Percentiles rank a stretch among this genome's conserved stretches.
phyloP scores from a whole-genome alignment of 1,140 invertebrate species.

The Lerema accius region DNA sequence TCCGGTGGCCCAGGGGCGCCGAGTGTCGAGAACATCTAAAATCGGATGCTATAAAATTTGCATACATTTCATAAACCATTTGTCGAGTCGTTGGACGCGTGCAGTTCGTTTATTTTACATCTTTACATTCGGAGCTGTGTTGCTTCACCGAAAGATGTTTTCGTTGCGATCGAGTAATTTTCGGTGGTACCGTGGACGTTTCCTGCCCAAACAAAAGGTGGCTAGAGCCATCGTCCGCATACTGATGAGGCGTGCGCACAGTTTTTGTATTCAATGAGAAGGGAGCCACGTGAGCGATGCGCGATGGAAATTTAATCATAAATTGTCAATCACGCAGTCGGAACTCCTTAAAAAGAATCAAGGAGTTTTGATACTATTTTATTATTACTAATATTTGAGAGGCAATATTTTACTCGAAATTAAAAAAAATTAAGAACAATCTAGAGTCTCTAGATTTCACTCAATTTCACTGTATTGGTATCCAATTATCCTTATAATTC shows the following conservation, averaged over 20 bases:
- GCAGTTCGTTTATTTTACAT: constrained; percentile 58
- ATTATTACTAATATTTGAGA: no score
- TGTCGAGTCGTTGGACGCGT: constrained; percentile 54
- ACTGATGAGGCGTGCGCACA: constrained; percentile 59
- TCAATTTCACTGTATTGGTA: no score
- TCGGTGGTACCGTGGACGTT: constrained; percentile 69
- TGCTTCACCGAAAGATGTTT: constrained; percentile 57
- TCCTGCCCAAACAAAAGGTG: constrained; percentile 79
- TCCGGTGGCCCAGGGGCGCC: constrained; percentile 52
- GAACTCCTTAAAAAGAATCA: constrained; percentile 65
- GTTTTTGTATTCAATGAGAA: constrained; percentile 62
- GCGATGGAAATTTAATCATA: constrained; percentile 68
- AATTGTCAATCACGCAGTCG: constrained; percentile 70
- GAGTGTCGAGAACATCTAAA: constrained; percentile 63
- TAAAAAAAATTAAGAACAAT: no score
- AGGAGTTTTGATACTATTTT: constrained; percentile 31
- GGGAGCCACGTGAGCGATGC: constrained; percentile 54
- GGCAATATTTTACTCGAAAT: no score
- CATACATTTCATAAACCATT: constrained; percentile 74
- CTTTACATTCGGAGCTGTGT: constrained; percentile 54
- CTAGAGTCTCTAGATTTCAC: no score
- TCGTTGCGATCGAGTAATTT: constrained; percentile 63
- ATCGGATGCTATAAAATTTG: constrained; percentile 77
- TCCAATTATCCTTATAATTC: no score
- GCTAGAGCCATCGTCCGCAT: constrained; percentile 60